Base-by-base conservation (phyloP, 2,888 invertebrate genomes). In the Archips xylosteana region DNA sequence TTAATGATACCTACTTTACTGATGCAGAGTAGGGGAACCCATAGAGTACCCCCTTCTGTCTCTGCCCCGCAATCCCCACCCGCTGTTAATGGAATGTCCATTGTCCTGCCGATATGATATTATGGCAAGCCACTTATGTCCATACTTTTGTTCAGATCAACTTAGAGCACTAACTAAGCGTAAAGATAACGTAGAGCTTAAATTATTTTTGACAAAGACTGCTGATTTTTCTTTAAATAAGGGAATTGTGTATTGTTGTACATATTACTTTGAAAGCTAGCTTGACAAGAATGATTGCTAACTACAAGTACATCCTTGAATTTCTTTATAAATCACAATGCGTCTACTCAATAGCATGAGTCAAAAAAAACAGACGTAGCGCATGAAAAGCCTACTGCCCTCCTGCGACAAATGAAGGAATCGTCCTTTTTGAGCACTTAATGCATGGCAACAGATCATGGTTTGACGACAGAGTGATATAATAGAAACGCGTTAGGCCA, bases 91-190 rank as follows among this genome's bases (percentile, higher is more conserved):
- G 90, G 92, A 90, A 92, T 91, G 92, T 86, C 91, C 89, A 91
- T 92, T 92, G 92, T 92, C 89, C 90, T 89, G 85, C 81, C 87
- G 87, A 89, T 88, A 89, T 88, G 85, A 90, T 90, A 87, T 88
- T 90, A 88, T 87, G 86, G 85, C 87, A 84, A 87, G 86, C 87
- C 87, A 90, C 88, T 89, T 87, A 87, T 86, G 88, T 88, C 87
- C 88, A 89, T 87, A 89, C 82, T 84, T 83, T 83, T 83, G 83
- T 82, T 82, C 79, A 77, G 78, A 78, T 80, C 74, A 82, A 82
- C 81, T 82, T 23, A 47, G 47, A 47, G 34, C 23, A 47, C 23
- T 49, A 49, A n/a, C 39, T 47, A 32, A 32, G 45, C 34, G 9
- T 47, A 62, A 12, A 32, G 2, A 63, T 8, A 32, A 47, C 2